Evolutionary conservation across 2,113 vertebrate genomes (phyloP), one percentile per base, ranked within the genome.

Genomic region (Hippopotamus amphibius): DNA sequence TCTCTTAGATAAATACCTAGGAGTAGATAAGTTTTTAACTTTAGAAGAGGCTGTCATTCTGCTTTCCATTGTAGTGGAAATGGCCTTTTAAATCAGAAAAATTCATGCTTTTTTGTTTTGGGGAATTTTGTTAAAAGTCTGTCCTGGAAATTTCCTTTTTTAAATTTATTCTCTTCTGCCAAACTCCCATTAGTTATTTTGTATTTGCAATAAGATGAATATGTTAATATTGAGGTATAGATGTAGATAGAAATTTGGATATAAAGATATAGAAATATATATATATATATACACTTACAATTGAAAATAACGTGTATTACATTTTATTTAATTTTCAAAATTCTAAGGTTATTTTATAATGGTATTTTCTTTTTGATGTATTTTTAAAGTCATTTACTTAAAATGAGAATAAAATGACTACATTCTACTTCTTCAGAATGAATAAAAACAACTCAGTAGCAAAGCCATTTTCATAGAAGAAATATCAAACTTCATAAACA

Each of bases 401-500:
- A 97, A 95, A 85, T 94, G 19, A 91, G 74, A 93, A 69, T 71
- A 95, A 91, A 96, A 95, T 50, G 53, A 48, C 46, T 90, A 72
- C 68, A 82, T 76, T 96, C 68, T 24, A 74, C 21, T 90, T 90
- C 68, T 88, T 92, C 57, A 95, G 69, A 90, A 84, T 21, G 59
- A 97, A 90, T 83, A 93, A 83, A 95, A 87, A 72, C 43, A 97
- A 93, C 63, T 93, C 87, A 95, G 59, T 63, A 93, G 71, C 61
- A 90, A 96, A 97, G 66, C 19, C 66, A 84, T 94, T 95, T 97
- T 96, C 46, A 93, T 69, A 90, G 80, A 92, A 95, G 82, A 96
- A 97, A 95, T 91, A 89, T 88, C 88, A 94, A 96, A 82, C 68
- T 95, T 97, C 46, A 92, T 88, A 97, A 97, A 98, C 92, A 97